Evolutionary conservation across 2,888 invertebrate genomes (phyloP), one percentile per base, ranked within the genome.

Genomic region (Polyploca ridens): DNA sequence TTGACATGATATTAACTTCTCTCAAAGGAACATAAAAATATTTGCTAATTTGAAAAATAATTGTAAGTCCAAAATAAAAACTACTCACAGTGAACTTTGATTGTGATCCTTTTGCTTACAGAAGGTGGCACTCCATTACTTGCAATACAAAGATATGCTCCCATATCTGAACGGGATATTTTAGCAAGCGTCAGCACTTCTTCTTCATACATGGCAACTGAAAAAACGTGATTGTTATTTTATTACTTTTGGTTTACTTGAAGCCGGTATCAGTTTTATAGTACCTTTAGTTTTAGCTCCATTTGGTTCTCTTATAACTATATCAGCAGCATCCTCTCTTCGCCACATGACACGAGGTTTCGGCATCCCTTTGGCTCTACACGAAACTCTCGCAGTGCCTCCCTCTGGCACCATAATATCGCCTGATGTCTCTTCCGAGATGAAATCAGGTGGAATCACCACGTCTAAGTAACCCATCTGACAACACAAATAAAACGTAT

Each of bases 361-460:
- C 0, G 98, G 98, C 84, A 97, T 96, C 13, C 98, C 98, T 65
- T 95, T 95, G 3, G 98, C 98, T 66, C 96, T 92, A 83, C 96
- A 96, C 57, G 95, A 95, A 65, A 96, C 89, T 74, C 94, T 95
- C 13, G 95, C 96, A 0, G 95, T 95, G 49, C 97, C 97, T 64
- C 98, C 98, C 94, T 98, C 98, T 35, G 96, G 96, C 41, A 98
- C 97, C 95, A 97, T 97, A 14, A 98, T 95, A 86, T 98, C 98
- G 0, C 98, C 97, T n/a, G 98, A 98, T 35, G 98, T 98, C 83
- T 97, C 97, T 82, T 97, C 97, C 19, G 96, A 86, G 69, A 98
- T 95, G 81, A 99, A 98, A 88, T 98, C 98, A n/a, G 99, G 98
- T 44, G 98, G 98, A 73, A 98, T 96, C 35, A 98, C 97, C 63